These are phyloP conservation scores for Suricata suricatta DNA, from an alignment of 2,113 vertebrate species.

Conservation along the genomic window DNA sequence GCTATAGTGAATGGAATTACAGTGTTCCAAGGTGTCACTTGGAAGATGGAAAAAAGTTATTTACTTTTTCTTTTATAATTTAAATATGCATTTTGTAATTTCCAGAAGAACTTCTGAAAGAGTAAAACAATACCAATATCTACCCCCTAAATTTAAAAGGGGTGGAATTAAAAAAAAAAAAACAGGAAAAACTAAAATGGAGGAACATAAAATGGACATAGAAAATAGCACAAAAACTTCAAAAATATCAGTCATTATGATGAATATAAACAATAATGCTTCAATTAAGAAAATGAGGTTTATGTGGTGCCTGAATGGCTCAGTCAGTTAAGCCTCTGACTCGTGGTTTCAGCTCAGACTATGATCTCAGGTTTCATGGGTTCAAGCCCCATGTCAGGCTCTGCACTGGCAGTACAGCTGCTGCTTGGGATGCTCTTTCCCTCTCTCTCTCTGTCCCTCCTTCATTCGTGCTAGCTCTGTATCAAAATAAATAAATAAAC, in stretches of 20 bases:
- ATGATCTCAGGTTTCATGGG: too few relatives aligned
- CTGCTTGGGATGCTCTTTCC: too few relatives aligned
- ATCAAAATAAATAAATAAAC: too few relatives aligned
- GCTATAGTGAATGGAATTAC: not conserved
- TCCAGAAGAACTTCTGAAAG: not conserved
- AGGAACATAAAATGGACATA: not conserved
- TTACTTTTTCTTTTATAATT: not conserved
- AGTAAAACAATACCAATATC: not conserved
- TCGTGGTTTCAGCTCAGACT: too few relatives aligned
- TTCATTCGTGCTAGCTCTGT: too few relatives aligned
- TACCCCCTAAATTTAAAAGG: not conserved
- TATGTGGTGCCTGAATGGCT: too few relatives aligned
- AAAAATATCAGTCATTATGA: not conserved
- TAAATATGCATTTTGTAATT: conserved; percentile 18
- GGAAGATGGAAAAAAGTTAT: not conserved
- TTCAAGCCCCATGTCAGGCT: too few relatives aligned
- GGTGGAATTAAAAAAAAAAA: not conserved
- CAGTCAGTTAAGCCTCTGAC: too few relatives aligned
- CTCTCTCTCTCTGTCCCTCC: too few relatives aligned
- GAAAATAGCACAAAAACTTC: not conserved
- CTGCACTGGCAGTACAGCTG: too few relatives aligned
- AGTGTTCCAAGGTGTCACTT: not conserved
- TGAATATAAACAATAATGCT: not conserved
- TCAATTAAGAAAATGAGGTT: not conserved
- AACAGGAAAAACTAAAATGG: not conserved